Base-by-base conservation (phyloP, 2,797 vertebrate species). In the Delichon dasypus region DNA sequence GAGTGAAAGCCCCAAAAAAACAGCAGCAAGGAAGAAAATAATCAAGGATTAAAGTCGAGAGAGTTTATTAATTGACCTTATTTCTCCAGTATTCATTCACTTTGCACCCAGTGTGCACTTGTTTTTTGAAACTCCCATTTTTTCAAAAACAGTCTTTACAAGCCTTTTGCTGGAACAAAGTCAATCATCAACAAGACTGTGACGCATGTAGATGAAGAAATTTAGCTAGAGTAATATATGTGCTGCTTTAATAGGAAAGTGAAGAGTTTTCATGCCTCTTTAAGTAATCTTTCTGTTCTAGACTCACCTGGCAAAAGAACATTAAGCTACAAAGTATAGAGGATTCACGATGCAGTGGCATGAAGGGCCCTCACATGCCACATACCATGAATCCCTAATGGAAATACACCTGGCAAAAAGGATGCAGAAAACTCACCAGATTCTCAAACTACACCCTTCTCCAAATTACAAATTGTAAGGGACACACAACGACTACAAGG, bases 401-500 rank as follows among this genome's bases (percentile, higher is more conserved):
- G 60, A 83, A 87, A 82, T 11, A 66, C 6, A 88, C 9, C 55
- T 60, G 53, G 54, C n/a, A 88, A 73, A 47, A 29, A 47, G 48
- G 27, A 73, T 54, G 27, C 25, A 47, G 34, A 17, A 72, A 83
- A 73, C 32, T 64, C 48, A 18, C 34, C 8, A n/a, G 20, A 84
- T 84, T 67, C 54, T 45, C 23, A 51, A 75, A 51, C 65, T 30
- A 80, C 29, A 51, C 1, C 1, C 17, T 47, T 81, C 51, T 88
- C 47, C 51, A 61, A 89, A 93, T 72, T 50, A 84, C 48, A 84
- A 40, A 62, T 51, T 84, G 15, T 61, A 83, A 91, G 25, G 47
- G 32, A 67, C 48, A 34, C 60, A 66, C 2, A 3, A 77, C 75
- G 64, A 90, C 42, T 50, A 53, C 13, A 23, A 77, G 19, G 14